These are phyloP conservation scores for Hirtodrosophila alboralis DNA, from an alignment of 2,888 invertebrate species.

Conservation along the genomic window DNA sequence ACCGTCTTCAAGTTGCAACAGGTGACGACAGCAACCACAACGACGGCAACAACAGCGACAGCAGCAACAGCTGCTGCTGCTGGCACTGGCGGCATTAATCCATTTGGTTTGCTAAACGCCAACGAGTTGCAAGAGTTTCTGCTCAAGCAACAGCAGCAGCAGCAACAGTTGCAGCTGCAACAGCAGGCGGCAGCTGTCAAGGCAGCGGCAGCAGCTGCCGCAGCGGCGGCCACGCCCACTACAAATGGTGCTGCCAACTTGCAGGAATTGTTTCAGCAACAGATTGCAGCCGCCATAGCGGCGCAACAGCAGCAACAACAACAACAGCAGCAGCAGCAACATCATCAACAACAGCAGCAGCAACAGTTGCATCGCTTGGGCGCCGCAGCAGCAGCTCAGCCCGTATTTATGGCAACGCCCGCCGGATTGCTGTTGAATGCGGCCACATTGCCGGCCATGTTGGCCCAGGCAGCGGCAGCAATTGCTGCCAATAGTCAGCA, in stretches of 20 bases:
- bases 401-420: slow-evolving; percentile 84
- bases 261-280: slow-evolving; percentile 71
- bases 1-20: slow-evolving; percentile 84
- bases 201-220: slow-evolving; percentile 50
- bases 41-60: slow-evolving; percentile 80
- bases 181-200: slow-evolving; percentile 52
- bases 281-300: slow-evolving; percentile 63
- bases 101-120: slow-evolving; percentile 75
- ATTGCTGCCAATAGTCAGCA: slow-evolving; percentile 77
- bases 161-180: slow-evolving; percentile 51
- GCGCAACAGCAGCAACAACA: too few relatives aligned
- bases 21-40: slow-evolving; percentile 81
- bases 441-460: slow-evolving; percentile 82
- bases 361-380: slow-evolving; percentile 77
- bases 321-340: slow-evolving; percentile 76
- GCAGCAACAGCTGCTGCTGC: slow-evolving; percentile 67
- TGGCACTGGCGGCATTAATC: slow-evolving; percentile 64
- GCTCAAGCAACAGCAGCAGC: slow-evolving; percentile 73
- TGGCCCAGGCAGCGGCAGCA: slow-evolving; percentile 81
- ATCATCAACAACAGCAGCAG: slow-evolving; percentile 80
- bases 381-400: slow-evolving; percentile 79
- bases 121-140: slow-evolving; percentile 77
- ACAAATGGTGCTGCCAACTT: slow-evolving; percentile 50
- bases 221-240: slow-evolving; percentile 39
- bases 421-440: slow-evolving; percentile 82